Base-by-base conservation (phyloP, 2,888 invertebrate genomes). In the Plagiodera versicolora region DNA sequence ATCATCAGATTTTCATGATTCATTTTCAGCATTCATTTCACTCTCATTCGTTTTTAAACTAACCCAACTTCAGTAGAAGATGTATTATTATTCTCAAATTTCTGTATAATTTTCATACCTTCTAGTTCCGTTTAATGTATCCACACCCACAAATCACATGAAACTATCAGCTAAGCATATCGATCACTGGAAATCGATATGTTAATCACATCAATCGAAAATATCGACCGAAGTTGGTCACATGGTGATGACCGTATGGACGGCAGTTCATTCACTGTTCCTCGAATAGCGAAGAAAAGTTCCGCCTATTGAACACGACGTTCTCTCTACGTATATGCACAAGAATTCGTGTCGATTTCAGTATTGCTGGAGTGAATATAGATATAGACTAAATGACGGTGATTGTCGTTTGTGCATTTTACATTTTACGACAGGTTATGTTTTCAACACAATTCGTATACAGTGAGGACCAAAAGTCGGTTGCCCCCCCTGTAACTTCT, bases 111-210 rank as follows among this genome's bases (percentile, higher is more conserved):
- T 24, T 53, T 18, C 53, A 24, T n/a, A 51, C 45, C 24, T 20
- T 11, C 45, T 14, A 11, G 39, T 44, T 53, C 45, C 39, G 39
- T 9, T 16, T 53, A 44, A 11, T 24, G 45, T 20, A 44, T 10
- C 24, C 45, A 14, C 9, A 44, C 19, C 8, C 53, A 53, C 53
- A 20, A 44, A 10, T 24, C 28, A 45, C 45, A 53, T 19, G 19
- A 14, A 14, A 46, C 49, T 60, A 53, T 55, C 50, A 45, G 44
- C 52, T 35, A 24, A 52, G 51, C 60, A 60, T 60, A 52, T 60
- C 56, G 24, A 44, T 24, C 17, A 19, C 28, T 2, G 5, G 24
- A 39, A 44, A 44, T 44, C 24, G 44, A 44, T 44, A 24, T 1
- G 8, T 44, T 24, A n/a, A 53, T 44, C 19, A 16, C 14, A 24